Conservation (phyloP, 2,113 vertebrate genomes). For the Salminus brasiliensis region DNA sequence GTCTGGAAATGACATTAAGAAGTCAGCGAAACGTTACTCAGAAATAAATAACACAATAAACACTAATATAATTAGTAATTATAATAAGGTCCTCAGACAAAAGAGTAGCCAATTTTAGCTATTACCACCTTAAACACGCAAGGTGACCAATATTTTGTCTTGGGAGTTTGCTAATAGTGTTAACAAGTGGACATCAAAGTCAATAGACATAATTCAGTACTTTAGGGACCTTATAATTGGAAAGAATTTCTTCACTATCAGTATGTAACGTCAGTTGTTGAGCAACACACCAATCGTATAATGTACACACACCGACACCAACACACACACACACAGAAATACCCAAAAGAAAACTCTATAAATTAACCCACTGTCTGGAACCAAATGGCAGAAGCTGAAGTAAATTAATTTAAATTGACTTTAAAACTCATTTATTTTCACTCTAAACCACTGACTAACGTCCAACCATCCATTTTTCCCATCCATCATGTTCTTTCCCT, state of each 20-base stretch:
- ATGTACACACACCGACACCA: no score
- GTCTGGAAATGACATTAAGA: slow-evolving; percentile 74
- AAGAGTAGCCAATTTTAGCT: not conserved
- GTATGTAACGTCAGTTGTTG: not conserved
- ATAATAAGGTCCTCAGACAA: no score
- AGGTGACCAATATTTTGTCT: no score
- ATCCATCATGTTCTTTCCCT: not conserved
- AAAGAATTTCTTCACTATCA: not conserved
- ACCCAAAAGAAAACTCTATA: not conserved
- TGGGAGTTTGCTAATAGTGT: no score
- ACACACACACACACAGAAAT: not conserved
- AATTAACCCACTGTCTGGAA: not conserved
- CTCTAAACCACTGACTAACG: not conserved
- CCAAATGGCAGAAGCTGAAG: no score
- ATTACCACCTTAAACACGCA: no score
- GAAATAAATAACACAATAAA: not conserved
- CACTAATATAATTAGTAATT: no score
- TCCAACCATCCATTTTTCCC: not conserved
- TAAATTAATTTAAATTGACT: not conserved
- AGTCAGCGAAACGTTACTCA: not conserved
- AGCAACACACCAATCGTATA: not conserved
- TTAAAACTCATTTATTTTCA: not conserved
- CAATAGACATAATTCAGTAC: not conserved
- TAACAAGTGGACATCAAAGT: not conserved
- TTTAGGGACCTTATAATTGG: not conserved